These are phyloP conservation scores for Syrista parreyssii DNA, from an alignment of 2,888 invertebrate species.

Conservation along the genomic window DNA sequence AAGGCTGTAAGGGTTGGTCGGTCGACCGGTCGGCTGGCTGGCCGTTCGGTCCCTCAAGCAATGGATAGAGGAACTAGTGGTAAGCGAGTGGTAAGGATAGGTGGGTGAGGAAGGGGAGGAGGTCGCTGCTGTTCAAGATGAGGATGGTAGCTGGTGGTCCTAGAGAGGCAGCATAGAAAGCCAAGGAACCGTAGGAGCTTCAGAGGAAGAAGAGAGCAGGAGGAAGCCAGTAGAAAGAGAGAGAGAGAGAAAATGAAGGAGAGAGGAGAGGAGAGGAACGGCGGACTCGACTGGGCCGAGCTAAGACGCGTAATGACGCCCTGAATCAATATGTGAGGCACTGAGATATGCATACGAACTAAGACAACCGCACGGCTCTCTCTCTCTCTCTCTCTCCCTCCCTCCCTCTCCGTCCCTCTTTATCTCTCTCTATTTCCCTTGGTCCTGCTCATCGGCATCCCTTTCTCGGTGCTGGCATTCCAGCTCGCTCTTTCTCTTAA, in stretches of 20 bases:
- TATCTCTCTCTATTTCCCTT: not conserved
- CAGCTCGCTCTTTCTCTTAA: slow-evolving; percentile 23
- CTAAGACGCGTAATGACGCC: slow-evolving; percentile 66
- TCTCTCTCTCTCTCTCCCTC: slow-evolving; percentile 4
- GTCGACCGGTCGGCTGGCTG: not conserved
- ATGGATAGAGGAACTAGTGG: not conserved
- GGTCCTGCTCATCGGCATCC: not conserved
- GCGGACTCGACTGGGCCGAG: slow-evolving; percentile 45
- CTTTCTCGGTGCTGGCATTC: slow-evolving; percentile 2
- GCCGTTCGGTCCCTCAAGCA: not conserved
- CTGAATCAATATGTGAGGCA: slow-evolving; percentile 67
- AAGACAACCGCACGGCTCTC: slow-evolving; percentile 56
- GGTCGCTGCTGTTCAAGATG: slow-evolving; percentile 19
- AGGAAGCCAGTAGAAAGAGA: not conserved
- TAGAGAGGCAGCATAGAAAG: not conserved
- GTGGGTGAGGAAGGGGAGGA: slow-evolving; percentile 8
- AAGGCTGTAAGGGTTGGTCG: not conserved
- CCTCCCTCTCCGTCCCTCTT: not conserved
- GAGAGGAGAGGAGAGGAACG: not conserved
- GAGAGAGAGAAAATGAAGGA: not conserved
- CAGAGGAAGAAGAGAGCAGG: not conserved
- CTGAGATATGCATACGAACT: slow-evolving; percentile 67
- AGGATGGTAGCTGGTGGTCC: slow-evolving; percentile 32
- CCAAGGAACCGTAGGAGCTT: not conserved
- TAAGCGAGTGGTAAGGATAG: not conserved